A percentile compares a stretch with the other conserved stretches of the same genome.
Evolutionary conservation across 1,140 invertebrate species (phyloP).

Genomic region (Eubasilissa regina): DNA sequence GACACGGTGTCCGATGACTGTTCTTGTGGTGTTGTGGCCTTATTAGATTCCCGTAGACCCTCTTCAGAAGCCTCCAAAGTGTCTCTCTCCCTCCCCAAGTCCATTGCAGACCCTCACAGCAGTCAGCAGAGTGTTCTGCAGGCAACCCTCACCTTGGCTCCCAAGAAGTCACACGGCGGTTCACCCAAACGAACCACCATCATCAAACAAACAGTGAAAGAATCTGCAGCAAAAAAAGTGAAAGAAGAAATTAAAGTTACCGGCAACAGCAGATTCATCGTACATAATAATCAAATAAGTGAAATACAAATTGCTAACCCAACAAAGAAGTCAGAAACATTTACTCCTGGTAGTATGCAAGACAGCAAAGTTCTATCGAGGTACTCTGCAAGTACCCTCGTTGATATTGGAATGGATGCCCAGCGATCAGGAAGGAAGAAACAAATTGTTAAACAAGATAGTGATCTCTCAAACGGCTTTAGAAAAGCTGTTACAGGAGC

Average conservation of each 20-base stretch:
- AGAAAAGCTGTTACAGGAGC: constrained; percentile 62
- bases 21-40: constrained; percentile 67
- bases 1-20: constrained; percentile 68
- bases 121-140: constrained; percentile 68
- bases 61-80: constrained; percentile 71
- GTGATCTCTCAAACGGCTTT: constrained; percentile 21
- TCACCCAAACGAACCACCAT: constrained; percentile 66
- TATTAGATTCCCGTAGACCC: constrained; percentile 68
- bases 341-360: constrained; percentile 68
- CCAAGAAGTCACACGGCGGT: constrained; percentile 61
- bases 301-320: constrained; percentile 70
- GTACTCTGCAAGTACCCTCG: constrained; percentile 74
- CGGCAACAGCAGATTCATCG: constrained; percentile 69
- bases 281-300: constrained; percentile 72
- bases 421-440: constrained; percentile 21
- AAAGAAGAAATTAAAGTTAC: constrained; percentile 69
- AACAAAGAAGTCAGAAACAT: constrained; percentile 57
- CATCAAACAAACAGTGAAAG: constrained; percentile 69
- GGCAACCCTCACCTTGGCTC: constrained; percentile 69
- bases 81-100: constrained; percentile 67
- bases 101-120: constrained; percentile 69
- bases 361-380: constrained; percentile 71
- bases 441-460: constrained; percentile 37
- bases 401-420: constrained; percentile 66
- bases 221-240: constrained; percentile 64